A percentile compares a stretch with the other conserved stretches of the same genome.
Evolutionary conservation across 2,797 vertebrate genomes (phyloP).

Genomic region (Tamandua tetradactyla): DNA sequence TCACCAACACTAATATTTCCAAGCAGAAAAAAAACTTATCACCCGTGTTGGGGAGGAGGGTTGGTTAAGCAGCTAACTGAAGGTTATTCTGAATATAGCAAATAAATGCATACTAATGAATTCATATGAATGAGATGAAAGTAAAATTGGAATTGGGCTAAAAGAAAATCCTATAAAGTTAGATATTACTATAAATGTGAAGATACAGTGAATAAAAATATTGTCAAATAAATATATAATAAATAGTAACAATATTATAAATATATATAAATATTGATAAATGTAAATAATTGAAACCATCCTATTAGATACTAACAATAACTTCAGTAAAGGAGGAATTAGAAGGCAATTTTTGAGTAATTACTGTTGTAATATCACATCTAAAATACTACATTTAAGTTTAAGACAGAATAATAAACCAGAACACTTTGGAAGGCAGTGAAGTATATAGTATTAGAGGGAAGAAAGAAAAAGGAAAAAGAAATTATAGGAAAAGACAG

Average conservation of each 20-base stretch:
- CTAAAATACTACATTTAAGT: not conserved
- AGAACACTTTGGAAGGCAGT: not conserved
- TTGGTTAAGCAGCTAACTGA: not conserved
- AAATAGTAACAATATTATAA: too few species aligned
- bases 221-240: conserved; percentile 36
- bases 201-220: not conserved
- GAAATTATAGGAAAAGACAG: not conserved
- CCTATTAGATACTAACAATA: conserved; percentile 17
- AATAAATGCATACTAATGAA: not conserved
- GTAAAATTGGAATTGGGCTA: conserved; percentile 44
- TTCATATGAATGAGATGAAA: not conserved
- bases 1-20: not conserved
- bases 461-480: not conserved
- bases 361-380: not conserved
- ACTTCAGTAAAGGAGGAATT: conserved; percentile 9
- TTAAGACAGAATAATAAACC: not conserved
- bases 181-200: conserved; percentile 6
- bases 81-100: not conserved
- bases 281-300: not conserved
- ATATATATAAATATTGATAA: too few species aligned
- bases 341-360: not conserved
- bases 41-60: not conserved
- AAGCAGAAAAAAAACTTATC: not conserved
- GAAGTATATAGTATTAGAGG: not conserved
- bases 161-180: not conserved